Evolutionary conservation across 2,113 vertebrate species (phyloP).

Genomic region (Aptenodytes forsteri): DNA sequence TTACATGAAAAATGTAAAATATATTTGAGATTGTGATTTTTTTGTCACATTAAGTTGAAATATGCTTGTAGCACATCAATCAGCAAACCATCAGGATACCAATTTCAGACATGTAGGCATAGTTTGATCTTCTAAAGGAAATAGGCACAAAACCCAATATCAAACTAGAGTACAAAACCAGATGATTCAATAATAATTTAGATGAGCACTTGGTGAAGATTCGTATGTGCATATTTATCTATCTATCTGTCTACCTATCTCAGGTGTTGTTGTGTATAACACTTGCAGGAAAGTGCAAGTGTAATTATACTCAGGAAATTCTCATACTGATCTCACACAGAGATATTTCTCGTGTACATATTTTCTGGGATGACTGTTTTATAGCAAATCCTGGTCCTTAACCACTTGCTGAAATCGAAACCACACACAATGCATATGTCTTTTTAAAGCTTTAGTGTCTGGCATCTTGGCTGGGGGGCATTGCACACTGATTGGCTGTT

Average conservation of each 20-base stretch:
- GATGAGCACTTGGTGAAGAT: background rate
- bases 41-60: background rate
- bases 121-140: background rate
- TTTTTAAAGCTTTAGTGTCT: background rate
- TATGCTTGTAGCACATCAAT: background rate
- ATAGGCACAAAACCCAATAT: background rate
- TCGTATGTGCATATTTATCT: background rate
- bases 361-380: background rate
- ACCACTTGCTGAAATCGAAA: background rate
- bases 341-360: background rate
- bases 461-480: background rate
- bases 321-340: background rate
- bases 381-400: background rate
- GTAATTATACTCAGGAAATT: background rate
- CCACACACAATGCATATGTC: background rate
- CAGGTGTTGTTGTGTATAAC: background rate
- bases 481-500: no score
- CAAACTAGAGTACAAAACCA: background rate
- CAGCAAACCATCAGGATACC: background rate
- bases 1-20: background rate
- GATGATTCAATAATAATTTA: background rate
- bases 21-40: background rate
- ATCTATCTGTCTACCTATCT: background rate
- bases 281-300: background rate
- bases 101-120: background rate